Evolutionary conservation across 1,140 invertebrate species (phyloP).

Genomic region (Bombus terrestris): DNA sequence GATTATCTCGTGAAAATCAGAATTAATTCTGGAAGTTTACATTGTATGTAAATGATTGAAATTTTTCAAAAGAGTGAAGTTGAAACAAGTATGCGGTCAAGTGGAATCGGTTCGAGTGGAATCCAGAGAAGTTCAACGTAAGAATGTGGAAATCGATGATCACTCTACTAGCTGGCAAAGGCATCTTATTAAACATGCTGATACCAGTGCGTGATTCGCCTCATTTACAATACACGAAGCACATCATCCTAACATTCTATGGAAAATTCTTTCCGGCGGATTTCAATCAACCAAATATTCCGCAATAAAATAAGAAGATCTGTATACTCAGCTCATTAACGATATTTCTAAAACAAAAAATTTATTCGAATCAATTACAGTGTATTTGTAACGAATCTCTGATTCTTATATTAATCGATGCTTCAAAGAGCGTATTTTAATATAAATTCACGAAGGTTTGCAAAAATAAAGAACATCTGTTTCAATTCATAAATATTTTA

Average conservation of each 20-base stretch:
- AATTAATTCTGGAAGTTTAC: background rate
- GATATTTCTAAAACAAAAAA: background rate
- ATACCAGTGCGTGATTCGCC: conserved; percentile 12
- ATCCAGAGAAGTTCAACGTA: conserved; percentile 1
- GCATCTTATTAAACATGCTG: conserved; percentile 19
- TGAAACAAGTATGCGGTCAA: background rate
- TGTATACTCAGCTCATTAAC: background rate
- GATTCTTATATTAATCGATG: background rate
- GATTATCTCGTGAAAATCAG: background rate
- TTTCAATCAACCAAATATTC: background rate
- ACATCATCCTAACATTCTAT: background rate
- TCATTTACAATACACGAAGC: conserved; percentile 14
- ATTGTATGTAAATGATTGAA: background rate
- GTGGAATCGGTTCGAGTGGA: conserved; percentile 26
- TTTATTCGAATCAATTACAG: background rate
- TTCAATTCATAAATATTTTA: too few relatives aligned
- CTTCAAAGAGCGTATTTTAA: too few relatives aligned
- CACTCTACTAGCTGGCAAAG: conserved; percentile 11
- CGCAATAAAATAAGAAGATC: background rate
- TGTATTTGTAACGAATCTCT: background rate
- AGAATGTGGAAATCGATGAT: conserved; percentile 47
- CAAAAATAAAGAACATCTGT: too few relatives aligned
- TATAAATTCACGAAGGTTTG: too few relatives aligned
- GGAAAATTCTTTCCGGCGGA: background rate
- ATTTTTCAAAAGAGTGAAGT: background rate